Conservation (phyloP, 2,888 invertebrate species). For the Apocheima hispidaria region DNA sequence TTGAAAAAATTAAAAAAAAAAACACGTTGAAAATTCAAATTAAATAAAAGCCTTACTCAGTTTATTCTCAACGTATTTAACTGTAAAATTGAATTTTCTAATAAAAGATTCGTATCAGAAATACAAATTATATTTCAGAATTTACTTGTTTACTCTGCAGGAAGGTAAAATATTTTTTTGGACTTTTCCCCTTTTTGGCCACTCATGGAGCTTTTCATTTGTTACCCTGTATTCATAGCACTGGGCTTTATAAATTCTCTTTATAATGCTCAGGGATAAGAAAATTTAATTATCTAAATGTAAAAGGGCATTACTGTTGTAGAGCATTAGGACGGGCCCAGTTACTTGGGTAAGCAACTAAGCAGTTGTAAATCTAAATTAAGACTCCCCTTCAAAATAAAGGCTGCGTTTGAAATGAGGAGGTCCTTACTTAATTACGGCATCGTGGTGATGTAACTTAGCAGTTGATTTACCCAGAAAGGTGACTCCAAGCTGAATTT, state of each 20-base stretch:
- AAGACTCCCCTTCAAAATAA: constrained; percentile 34
- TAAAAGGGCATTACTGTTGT: constrained; percentile 38
- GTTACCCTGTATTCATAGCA: constrained; percentile 35
- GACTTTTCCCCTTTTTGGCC: constrained; percentile 9
- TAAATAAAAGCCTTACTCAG: neutral
- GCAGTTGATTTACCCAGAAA: constrained; percentile 20
- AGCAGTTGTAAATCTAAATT: constrained; percentile 44
- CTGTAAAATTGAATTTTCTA: constrained; percentile 2
- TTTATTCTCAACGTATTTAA: constrained; percentile 1
- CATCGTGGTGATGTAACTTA: constrained; percentile 16
- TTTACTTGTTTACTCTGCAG: constrained; percentile 3
- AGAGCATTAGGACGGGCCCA: constrained; percentile 36
- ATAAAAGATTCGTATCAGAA: constrained; percentile 2
- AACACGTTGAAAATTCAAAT: neutral
- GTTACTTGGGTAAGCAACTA: constrained; percentile 39
- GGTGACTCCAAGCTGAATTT: constrained; percentile 2
- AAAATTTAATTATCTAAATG: constrained; percentile 44
- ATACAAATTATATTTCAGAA: constrained; percentile 8
- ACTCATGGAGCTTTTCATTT: constrained; percentile 22
- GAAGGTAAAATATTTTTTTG: constrained; percentile 1
- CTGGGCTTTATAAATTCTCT: constrained; percentile 28
- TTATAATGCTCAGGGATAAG: constrained; percentile 36
- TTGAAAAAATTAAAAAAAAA: no score
- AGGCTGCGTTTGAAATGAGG: constrained; percentile 30
- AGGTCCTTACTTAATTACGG: constrained; percentile 23